Percentiles rank a stretch among this genome's conserved stretches.
phyloP scores from a whole-genome alignment of 1,140 invertebrate species.

The Brachionus rotundiformis region DNA sequence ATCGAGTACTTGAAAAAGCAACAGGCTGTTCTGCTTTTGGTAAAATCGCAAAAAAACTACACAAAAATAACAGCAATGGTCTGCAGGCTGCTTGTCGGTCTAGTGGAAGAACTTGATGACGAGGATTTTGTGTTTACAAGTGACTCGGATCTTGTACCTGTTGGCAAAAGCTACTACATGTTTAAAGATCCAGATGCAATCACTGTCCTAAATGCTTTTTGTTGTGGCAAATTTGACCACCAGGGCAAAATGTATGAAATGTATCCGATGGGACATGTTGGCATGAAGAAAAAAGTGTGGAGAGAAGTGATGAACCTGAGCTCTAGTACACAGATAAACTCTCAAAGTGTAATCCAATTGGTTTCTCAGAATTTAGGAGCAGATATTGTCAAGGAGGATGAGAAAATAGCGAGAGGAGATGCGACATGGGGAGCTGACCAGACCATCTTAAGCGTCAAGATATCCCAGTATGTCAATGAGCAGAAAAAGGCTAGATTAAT shows the following conservation, averaged over 20 bases:
- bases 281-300: not conserved
- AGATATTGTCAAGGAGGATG: no score
- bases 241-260: not conserved
- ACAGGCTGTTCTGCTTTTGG: not conserved
- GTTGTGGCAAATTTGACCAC: conserved; percentile 53
- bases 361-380: no score
- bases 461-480: no score
- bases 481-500: no score
- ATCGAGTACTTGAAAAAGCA: not conserved
- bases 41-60: not conserved
- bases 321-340: no score
- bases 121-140: conserved; percentile 1
- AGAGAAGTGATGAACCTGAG: no score
- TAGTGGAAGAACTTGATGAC: not conserved
- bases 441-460: no score
- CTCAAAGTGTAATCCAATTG: no score
- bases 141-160: not conserved
- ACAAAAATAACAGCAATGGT: not conserved
- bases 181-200: not conserved
- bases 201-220: conserved; percentile 45
- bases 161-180: not conserved
- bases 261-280: no score
- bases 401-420: no score
- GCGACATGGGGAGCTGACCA: no score
- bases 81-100: not conserved